Evolutionary conservation across 2,888 invertebrate species (phyloP), one percentile per base, ranked within the genome.

Genomic region (Phrixothrix hirtus): DNA sequence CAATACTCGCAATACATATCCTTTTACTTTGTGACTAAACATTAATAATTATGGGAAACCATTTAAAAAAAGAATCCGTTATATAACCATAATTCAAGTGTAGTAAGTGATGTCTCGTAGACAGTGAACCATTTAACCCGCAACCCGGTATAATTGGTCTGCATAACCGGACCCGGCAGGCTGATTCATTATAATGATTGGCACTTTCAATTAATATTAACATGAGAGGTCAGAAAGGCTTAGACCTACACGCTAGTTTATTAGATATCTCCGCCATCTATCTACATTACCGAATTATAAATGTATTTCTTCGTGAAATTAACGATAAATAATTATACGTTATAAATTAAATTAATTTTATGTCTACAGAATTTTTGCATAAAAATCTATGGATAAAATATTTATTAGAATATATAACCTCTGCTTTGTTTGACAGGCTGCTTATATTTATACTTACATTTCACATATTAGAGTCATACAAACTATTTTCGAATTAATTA

Each of bases 121-220:
- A 52, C 57, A 59, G 51, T 58, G 58, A 62, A 63, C 61, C 62
- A 62, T 64, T 64, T 64, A 64, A 63, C 64, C 62, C 57, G 44
- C 50, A 51, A 51, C 46, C 52, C 32, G 56, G 46, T 55, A 61
- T 64, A 64, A 64, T 64, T 63, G 64, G 63, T 58, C 61, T 60
- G 57, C 58, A 57, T 55, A 59, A 52, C 46, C 55, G 49, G 49
- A 44, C 50, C 49, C 48, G 58, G 51, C 57, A 52, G 55, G 59
- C 62, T 61, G 63, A 58, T 85, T 84, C 80, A 85, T 85, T 85
- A 85, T 82, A 80, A 81, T 86, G 86, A 86, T 86, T 86, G 86
- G 85, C 86, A 85, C 81, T 81, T 86, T 85, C 86, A 86, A 86
- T 86, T 86, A 86, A 85, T 77, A 75, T 78, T 78, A 80, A 81